phyloP scores from a whole-genome alignment of 2,888 invertebrate genomes.

The Drosophila tanythrix region DNA sequence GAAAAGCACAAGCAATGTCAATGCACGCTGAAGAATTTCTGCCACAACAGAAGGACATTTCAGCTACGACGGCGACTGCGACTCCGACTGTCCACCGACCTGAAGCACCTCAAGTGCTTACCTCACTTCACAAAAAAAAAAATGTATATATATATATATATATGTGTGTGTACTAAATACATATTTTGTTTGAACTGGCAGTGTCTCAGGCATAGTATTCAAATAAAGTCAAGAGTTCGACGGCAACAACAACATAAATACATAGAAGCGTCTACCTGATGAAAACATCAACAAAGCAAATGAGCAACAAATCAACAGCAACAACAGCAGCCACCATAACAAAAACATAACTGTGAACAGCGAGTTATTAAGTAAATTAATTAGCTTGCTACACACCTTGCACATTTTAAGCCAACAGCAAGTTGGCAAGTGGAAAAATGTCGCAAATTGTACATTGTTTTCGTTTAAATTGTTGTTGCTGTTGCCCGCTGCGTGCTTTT shows the following conservation, averaged over 20 bases:
- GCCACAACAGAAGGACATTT: slow-evolving; percentile 78
- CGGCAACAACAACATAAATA: slow-evolving; percentile 24
- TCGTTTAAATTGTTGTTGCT: slow-evolving; percentile 10
- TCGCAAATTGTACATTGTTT: slow-evolving; percentile 76
- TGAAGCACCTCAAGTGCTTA: slow-evolving; percentile 72
- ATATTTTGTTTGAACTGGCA: slow-evolving; percentile 37
- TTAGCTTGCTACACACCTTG: slow-evolving; percentile 64
- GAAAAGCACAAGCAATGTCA: slow-evolving; percentile 64
- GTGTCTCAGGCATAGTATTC: slow-evolving; percentile 37
- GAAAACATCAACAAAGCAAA: slow-evolving; percentile 53
- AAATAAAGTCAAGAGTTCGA: slow-evolving; percentile 66
- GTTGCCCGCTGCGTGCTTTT: slow-evolving; percentile 4
- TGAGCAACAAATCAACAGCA: slow-evolving; percentile 26
- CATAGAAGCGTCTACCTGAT: slow-evolving; percentile 44
- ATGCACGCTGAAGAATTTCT: slow-evolving; percentile 78
- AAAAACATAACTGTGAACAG: slow-evolving; percentile 55
- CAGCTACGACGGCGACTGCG: slow-evolving; percentile 40
- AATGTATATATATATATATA: slow-evolving; percentile 26
- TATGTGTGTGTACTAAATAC: slow-evolving; percentile 21
- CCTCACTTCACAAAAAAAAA: slow-evolving; percentile 51
- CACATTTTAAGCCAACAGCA: slow-evolving; percentile 41
- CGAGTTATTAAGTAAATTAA: slow-evolving; percentile 69
- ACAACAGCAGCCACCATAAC: slow-evolving; percentile 10
- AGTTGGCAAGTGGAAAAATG: slow-evolving; percentile 63
- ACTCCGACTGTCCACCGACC: slow-evolving; percentile 14